Conservation (phyloP, 2,888 invertebrate species). For the Microplitis manilae region DNA sequence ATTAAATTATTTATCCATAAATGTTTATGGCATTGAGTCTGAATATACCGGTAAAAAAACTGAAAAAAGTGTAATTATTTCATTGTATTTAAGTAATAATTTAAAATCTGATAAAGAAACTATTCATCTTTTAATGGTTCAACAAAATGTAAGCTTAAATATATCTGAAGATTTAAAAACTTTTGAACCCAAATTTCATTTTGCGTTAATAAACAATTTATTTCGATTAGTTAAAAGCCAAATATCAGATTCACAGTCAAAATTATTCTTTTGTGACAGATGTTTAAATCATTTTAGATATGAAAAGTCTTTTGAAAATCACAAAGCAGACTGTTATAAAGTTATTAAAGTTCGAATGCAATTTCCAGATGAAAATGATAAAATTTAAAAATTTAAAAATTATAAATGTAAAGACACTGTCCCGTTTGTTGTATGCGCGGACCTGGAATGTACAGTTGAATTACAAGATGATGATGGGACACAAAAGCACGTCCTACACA, state of each 20-base stretch:
- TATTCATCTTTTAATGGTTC: no score
- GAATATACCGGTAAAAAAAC: no score
- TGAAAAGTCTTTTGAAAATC: background rate
- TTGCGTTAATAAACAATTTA: no score
- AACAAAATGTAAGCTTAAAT: no score
- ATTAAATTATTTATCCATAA: no score
- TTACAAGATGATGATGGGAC: constrained; percentile 22
- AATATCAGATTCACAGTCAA: background rate
- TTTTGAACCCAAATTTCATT: no score
- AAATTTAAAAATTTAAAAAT: constrained; percentile 35
- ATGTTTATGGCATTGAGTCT: no score
- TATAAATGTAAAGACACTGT: constrained; percentile 38
- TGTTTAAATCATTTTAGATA: constrained; percentile 1
- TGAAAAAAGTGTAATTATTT: no score
- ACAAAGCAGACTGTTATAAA: constrained; percentile 5
- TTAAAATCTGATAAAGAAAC: no score
- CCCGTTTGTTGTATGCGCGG: constrained; percentile 43
- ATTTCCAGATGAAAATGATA: constrained; percentile 35
- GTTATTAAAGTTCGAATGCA: background rate
- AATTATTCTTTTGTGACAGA: background rate
- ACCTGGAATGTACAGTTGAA: constrained; percentile 44
- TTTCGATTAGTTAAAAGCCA: no score
- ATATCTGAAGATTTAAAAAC: no score
- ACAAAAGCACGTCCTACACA: constrained; percentile 39
- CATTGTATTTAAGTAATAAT: no score